A percentile compares a stretch with the other conserved stretches of the same genome.
These are phyloP conservation scores for Pangasius mekongensis DNA, from an alignment of 2,797 vertebrate species.

Conservation along the genomic window DNA sequence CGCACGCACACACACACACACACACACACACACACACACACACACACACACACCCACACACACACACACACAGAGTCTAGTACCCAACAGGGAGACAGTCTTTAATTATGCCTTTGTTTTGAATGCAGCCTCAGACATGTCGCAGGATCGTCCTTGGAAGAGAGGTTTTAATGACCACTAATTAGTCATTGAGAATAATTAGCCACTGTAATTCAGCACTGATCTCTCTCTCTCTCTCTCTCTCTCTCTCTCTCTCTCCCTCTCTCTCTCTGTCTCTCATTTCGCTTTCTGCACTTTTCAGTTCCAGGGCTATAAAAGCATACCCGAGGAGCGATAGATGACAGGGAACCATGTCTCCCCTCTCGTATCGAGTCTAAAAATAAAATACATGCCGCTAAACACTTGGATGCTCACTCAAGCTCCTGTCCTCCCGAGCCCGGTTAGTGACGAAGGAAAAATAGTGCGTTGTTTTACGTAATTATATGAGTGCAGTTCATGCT, in stretches of 20 bases:
- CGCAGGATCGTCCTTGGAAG: constrained; percentile 33
- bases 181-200: constrained; percentile 56
- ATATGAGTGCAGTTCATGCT: constrained; percentile 16
- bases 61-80: constrained; percentile 10
- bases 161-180: constrained; percentile 50
- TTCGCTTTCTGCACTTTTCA: not conserved
- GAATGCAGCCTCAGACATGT: constrained; percentile 24
- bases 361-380: not conserved
- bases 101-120: constrained; percentile 45
- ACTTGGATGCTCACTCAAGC: not conserved
- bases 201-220: constrained; percentile 21
- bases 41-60: constrained; percentile 27
- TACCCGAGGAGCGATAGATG: constrained; percentile 4
- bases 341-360: not conserved
- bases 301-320: constrained; percentile 3
- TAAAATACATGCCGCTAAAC: not conserved
- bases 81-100: constrained; percentile 24
- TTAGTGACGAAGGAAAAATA: not conserved
- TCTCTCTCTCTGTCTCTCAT: not conserved
- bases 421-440: not conserved
- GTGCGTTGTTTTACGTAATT: constrained; percentile 8
- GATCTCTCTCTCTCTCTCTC: constrained; percentile 14
- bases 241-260: not conserved
- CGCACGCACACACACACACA: not conserved
- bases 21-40: constrained; percentile 17